These are phyloP conservation scores for Dyspetes luteomarginatus DNA, from an alignment of 2,888 invertebrate genomes.

Conservation along the genomic window DNA sequence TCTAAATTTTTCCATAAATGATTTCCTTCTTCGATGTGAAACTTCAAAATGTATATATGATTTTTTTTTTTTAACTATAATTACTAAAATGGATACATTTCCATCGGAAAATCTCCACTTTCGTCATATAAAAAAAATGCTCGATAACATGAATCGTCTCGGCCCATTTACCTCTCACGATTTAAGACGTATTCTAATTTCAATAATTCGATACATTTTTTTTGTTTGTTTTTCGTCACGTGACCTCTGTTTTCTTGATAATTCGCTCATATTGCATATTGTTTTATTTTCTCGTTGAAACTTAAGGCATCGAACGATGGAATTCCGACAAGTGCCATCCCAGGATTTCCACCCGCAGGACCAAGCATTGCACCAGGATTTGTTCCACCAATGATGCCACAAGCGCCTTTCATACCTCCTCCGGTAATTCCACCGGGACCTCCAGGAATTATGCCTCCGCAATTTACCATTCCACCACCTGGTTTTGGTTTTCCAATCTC, in stretches of 20 bases:
- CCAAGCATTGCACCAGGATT: conserved; percentile 78
- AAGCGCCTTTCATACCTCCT: conserved; percentile 80
- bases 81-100: no score
- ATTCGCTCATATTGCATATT: background rate
- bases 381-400: conserved; percentile 78
- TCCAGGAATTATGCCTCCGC: conserved; percentile 86
- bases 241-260: background rate
- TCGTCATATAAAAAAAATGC: background rate
- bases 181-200: background rate
- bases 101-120: background rate
- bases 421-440: conserved; percentile 81
- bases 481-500: conserved; percentile 86
- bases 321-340: conserved; percentile 77
- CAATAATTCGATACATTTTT: background rate
- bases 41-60: no score
- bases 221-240: background rate
- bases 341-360: conserved; percentile 79
- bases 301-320: conserved; percentile 82
- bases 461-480: conserved; percentile 92
- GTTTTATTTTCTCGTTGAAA: no score
- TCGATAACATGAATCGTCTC: background rate
- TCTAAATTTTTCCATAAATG: no score
- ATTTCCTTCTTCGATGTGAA: no score
- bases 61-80: no score
- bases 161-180: background rate